Evolutionary conservation across 2,113 vertebrate genomes (phyloP).

Genomic region (Lampris incognitus): DNA sequence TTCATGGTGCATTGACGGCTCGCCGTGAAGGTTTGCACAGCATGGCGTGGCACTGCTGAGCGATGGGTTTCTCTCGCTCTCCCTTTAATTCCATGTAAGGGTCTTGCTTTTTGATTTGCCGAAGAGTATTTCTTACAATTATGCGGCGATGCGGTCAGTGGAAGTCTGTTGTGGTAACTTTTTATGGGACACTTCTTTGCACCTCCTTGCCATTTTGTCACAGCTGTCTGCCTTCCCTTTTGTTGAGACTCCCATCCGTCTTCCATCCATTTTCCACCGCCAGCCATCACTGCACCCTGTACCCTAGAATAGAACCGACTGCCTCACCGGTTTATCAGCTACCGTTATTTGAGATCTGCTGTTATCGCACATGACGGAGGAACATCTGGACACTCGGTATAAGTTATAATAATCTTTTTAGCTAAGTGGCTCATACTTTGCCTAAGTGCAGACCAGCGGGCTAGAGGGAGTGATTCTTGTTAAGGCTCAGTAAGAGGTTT

Average conservation of each 20-base stretch:
- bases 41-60: slow-evolving; percentile 34
- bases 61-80: slow-evolving; percentile 25
- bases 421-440: slow-evolving; percentile 38
- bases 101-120: slow-evolving; percentile 44
- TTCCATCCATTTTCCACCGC: neutral
- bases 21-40: slow-evolving; percentile 55
- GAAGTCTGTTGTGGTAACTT: neutral
- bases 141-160: slow-evolving; percentile 15
- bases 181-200: neutral
- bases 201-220: neutral
- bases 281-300: neutral
- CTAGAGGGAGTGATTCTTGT: slow-evolving; percentile 37
- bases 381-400: slow-evolving; percentile 45
- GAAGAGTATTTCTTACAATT: slow-evolving; percentile 41
- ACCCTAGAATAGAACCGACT: neutral
- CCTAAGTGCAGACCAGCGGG: slow-evolving; percentile 39
- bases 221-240: slow-evolving; percentile 4
- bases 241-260: neutral
- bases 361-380: slow-evolving; percentile 12
- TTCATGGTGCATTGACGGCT: slow-evolving; percentile 35
- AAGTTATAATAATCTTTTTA: slow-evolving; percentile 25
- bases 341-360: neutral
- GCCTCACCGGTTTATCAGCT: neutral
- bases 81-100: slow-evolving; percentile 45
- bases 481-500: slow-evolving; percentile 43